Evolutionary conservation across 2,113 vertebrate species (phyloP).

Genomic region (Lepisosteus oculatus): DNA sequence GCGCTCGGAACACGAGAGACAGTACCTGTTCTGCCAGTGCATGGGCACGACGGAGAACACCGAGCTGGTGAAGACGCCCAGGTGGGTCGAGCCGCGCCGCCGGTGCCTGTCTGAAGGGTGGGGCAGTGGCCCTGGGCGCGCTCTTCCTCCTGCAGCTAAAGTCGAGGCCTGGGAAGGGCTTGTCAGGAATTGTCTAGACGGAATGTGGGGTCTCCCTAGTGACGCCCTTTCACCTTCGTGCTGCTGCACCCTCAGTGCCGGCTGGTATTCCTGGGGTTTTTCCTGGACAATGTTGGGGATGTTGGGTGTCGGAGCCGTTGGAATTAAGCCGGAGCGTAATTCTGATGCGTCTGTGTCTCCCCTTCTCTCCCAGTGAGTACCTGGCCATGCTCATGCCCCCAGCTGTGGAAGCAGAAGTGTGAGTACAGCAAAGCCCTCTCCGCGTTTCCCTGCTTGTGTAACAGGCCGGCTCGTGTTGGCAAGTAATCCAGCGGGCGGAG

Average conservation of each 20-base stretch:
- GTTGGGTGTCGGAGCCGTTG: not conserved
- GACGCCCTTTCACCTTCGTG: no score
- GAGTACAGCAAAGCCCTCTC: conserved; percentile 52
- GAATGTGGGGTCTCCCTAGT: no score
- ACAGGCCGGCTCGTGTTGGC: not conserved
- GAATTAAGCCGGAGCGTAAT: not conserved
- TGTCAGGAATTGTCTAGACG: no score
- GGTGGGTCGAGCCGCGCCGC: conserved; percentile 59
- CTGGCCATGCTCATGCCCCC: conserved; percentile 95
- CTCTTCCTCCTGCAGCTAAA: not conserved
- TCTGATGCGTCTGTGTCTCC: not conserved
- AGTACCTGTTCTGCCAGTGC: conserved; percentile 91
- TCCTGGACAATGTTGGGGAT: no score
- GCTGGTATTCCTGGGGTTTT: no score
- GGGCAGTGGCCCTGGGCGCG: no score
- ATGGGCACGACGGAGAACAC: conserved; percentile 76
- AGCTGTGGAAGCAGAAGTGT: conserved; percentile 85
- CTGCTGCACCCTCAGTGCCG: no score
- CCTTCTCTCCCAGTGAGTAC: conserved; percentile 75
- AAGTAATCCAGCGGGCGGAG: no score
- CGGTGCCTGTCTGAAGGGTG: no score
- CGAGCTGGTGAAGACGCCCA: conserved; percentile 88
- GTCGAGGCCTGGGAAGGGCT: no score
- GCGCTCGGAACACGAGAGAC: conserved; percentile 88
- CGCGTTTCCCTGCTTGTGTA: not conserved